phyloP scores from a whole-genome alignment of 2,888 invertebrate species.

The Pammene aurita region DNA sequence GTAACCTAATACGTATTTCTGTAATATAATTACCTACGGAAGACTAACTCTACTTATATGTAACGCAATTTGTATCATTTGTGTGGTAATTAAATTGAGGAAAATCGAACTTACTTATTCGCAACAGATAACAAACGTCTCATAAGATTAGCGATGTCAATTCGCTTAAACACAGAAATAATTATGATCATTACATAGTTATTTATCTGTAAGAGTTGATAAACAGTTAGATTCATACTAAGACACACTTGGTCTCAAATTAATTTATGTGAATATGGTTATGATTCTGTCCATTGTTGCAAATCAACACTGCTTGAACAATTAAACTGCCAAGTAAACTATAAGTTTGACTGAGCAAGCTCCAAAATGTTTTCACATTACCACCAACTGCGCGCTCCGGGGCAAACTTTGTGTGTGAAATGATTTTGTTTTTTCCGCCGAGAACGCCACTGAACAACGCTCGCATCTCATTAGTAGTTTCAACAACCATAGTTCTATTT shows the following conservation, averaged over 20 bases:
- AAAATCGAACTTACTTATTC: too few species aligned
- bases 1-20: too few species aligned
- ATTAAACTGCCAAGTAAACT: slow-evolving; percentile 12
- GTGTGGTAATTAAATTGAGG: too few species aligned
- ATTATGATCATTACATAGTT: too few species aligned
- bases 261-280: background rate
- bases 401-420: slow-evolving; percentile 38
- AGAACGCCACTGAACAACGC: slow-evolving; percentile 16
- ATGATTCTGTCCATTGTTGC: background rate
- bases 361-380: slow-evolving; percentile 31
- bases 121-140: too few species aligned
- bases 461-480: slow-evolving; percentile 32
- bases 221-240: too few species aligned
- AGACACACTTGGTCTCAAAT: background rate
- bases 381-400: slow-evolving; percentile 20
- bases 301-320: slow-evolving; percentile 14
- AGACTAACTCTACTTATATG: too few species aligned
- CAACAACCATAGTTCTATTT: slow-evolving; percentile 31
- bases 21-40: too few species aligned
- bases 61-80: too few species aligned
- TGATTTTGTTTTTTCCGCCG: slow-evolving; percentile 43
- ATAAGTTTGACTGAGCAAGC: background rate
- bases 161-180: too few species aligned
- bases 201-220: too few species aligned
- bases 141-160: too few species aligned